Conservation (phyloP, 2,888 invertebrate genomes). For the Agriotes lineatus region DNA sequence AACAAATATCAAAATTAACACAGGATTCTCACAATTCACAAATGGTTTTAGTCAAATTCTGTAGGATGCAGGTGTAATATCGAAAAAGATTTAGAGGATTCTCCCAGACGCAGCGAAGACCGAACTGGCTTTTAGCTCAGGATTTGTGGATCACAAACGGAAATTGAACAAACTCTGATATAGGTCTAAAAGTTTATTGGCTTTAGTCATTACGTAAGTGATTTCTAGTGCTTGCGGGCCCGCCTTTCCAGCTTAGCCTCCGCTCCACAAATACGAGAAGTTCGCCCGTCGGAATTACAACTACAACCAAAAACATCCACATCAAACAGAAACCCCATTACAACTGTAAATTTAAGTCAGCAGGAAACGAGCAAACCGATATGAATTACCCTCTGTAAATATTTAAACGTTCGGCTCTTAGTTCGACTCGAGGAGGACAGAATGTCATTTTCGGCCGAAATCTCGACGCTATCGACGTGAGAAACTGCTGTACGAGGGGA, state of each 20-base stretch:
- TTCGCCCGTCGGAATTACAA: too few species aligned
- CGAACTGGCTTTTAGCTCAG: slow-evolving; percentile 19
- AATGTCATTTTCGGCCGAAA: neutral
- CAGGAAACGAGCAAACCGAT: neutral
- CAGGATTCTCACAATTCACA: too few species aligned
- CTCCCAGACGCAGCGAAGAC: slow-evolving; percentile 9
- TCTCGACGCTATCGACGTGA: neutral
- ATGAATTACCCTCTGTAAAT: slow-evolving; percentile 2
- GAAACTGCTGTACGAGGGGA: slow-evolving; percentile 3
- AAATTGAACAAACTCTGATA: slow-evolving; percentile 26
- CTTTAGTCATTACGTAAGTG: neutral
- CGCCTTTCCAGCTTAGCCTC: too few species aligned
- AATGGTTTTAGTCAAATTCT: too few species aligned
- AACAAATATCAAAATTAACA: too few species aligned
- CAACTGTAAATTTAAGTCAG: slow-evolving; percentile 10
- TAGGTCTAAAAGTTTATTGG: slow-evolving; percentile 9
- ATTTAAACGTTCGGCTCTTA: neutral
- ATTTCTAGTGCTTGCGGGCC: too few species aligned
- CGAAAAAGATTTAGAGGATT: slow-evolving; percentile 11
- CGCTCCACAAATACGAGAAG: too few species aligned
- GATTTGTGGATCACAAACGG: slow-evolving; percentile 26
- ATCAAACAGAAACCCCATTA: neutral
- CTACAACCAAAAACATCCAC: too few species aligned
- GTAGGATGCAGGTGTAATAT: slow-evolving; percentile 18
- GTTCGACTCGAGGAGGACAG: neutral